A percentile compares a stretch with the other conserved stretches of the same genome.
Evolutionary conservation across 2,888 invertebrate species (phyloP).

Genomic region (Apodemia hepburni): DNA sequence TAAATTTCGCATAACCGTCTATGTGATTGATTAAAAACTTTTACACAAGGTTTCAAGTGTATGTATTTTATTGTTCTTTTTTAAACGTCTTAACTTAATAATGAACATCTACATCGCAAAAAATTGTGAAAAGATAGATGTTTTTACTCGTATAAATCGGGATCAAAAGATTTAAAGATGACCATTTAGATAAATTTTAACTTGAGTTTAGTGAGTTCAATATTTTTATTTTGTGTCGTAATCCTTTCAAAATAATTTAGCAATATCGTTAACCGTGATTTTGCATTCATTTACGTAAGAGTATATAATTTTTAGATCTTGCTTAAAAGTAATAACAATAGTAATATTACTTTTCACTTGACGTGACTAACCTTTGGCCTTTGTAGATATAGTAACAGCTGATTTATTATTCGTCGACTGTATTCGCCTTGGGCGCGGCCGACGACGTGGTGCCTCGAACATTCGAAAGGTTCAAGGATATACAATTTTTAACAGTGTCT

Average conservation of each 20-base stretch:
- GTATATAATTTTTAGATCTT: not conserved
- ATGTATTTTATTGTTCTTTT: too few species aligned
- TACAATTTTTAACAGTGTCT: constrained; percentile 37
- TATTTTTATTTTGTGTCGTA: constrained; percentile 17
- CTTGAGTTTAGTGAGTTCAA: too few species aligned
- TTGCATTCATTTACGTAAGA: constrained; percentile 2
- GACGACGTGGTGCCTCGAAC: constrained; percentile 41
- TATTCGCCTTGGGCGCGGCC: constrained; percentile 54
- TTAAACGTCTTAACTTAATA: too few species aligned
- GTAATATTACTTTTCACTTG: constrained; percentile 1
- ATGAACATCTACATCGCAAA: too few species aligned
- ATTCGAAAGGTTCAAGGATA: constrained; percentile 45
- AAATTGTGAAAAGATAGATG: too few species aligned
- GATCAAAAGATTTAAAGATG: too few species aligned
- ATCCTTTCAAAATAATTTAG: constrained; percentile 12
- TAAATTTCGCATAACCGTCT: too few species aligned
- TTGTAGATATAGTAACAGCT: constrained; percentile 21
- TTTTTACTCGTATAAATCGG: too few species aligned
- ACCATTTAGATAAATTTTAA: too few species aligned
- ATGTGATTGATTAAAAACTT: too few species aligned
- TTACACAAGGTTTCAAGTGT: too few species aligned
- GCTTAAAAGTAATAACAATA: not conserved
- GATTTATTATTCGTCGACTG: constrained; percentile 40
- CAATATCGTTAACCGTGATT: constrained; percentile 1
- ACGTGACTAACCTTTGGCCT: constrained; percentile 16